Percentiles rank a stretch among this genome's conserved stretches.
Evolutionary conservation across 2,797 vertebrate species (phyloP).

Genomic region (Parambassis ranga): DNA sequence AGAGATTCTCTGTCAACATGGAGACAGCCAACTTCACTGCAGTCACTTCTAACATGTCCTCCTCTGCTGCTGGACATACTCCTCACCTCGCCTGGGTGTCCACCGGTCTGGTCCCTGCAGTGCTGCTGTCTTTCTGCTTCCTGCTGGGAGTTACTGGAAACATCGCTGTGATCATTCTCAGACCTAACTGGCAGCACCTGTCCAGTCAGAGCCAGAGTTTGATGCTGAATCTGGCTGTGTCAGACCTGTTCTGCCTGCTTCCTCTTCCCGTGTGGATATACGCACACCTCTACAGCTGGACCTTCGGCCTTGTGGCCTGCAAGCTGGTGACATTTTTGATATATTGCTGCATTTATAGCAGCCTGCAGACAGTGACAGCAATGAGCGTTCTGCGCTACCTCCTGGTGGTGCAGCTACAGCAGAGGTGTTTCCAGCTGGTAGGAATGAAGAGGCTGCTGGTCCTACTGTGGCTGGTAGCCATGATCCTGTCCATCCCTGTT

Average conservation of each 20-base stretch:
- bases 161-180: constrained; percentile 37
- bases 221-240: constrained; percentile 64
- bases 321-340: constrained; percentile 34
- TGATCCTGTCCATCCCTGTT: constrained; percentile 11
- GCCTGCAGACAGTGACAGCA: constrained; percentile 25
- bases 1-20: constrained; percentile 2
- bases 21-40: neutral
- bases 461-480: constrained; percentile 24
- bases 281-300: constrained; percentile 35
- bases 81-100: neutral
- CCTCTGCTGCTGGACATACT: neutral
- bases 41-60: neutral
- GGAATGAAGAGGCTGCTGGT: neutral
- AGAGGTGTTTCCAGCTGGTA: neutral
- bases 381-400: constrained; percentile 67
- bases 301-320: constrained; percentile 35
- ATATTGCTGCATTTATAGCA: constrained; percentile 38
- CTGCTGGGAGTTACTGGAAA: constrained; percentile 68
- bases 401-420: constrained; percentile 44
- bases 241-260: constrained; percentile 61
- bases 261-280: constrained; percentile 58
- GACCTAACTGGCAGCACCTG: constrained; percentile 34
- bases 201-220: constrained; percentile 48
- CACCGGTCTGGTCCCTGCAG: neutral
- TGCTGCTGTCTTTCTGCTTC: constrained; percentile 35